Base-by-base conservation (phyloP, 1,140 invertebrate genomes). In the Hylyphantes graminicola region DNA sequence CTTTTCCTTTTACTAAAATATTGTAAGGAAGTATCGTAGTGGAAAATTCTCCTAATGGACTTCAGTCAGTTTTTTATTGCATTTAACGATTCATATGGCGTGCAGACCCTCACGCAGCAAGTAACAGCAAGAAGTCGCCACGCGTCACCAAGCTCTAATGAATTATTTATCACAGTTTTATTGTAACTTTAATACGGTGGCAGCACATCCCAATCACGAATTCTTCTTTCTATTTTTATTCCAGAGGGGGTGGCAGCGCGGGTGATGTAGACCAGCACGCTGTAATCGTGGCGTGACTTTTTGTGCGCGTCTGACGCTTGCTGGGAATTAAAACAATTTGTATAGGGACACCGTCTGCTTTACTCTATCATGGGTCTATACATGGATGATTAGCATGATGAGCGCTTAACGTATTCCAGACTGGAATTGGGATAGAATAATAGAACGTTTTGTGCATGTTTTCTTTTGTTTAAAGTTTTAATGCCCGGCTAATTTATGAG, bases 81-180 rank as follows among this genome's bases (percentile, higher is more conserved):
- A 35, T 35, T 35, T 35, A 67, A 67, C 64, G 11, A 35, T 11
- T 4, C 13, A 67, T 11, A 8, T 67, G 7, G 74, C 74, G 74
- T 76, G 74, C 55, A 50, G 35, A 5, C 15, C 21, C 54, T 17
- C 74, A 74, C 72, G 72, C 72, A 74, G 13, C 72, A 12, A 17
- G n/a, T 74, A 19, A 53, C 53, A 50, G 11, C 64, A 67, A 67
- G 17, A 67, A 70, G 17, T 50, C 5, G 72, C 54, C 74, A 78
- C 76, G 76, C 76, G 76, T 78, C 76, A 55, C 63, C 76, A 50
- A 51, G 67, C 61, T 67, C 61, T 21, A 67, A 78, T 78, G 76
- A 65, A 78, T 78, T 78, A 78, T 78, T 78, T 78, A 78, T 78
- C 63, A 54, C 50, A 7, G 19, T 17, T 54, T 78, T 78, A 78